Evolutionary conservation across 2,113 vertebrate genomes (phyloP), one percentile per base, ranked within the genome.

Genomic region (Spea bombifrons): DNA sequence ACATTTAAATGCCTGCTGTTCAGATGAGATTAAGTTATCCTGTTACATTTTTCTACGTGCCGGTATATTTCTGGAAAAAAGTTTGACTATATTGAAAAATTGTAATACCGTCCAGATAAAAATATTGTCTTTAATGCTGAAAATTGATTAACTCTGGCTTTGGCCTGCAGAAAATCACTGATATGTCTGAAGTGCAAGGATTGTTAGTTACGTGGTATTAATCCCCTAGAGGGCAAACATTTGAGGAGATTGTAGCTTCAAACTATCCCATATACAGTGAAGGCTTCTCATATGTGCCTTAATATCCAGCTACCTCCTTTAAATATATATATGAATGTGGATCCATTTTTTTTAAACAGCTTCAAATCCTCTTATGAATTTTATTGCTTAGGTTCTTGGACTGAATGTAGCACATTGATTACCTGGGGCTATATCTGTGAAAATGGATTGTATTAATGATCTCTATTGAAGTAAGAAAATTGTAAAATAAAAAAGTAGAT

Each of bases 171-270:
- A 80, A 80, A 80, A 80, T 80, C 64, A 59, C 71, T 68, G 71
- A 80, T 80, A 80, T 73, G 71, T 74, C 78, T 80, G 78, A 80
- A 74, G 78, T 61, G 13, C 53, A 61, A n/a, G 44, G 71, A 80
- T 50, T 68, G 63, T 71, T 63, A 79, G 63, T 79, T 79, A 74
- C 44, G 61, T 46, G 64, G 71, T 74, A 68, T 59, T 61, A 80
- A 74, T 67, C 46, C 46, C 76, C 78, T 65, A 74, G 64, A 80
- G 78, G 78, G 71, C 71, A 74, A 61, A 74, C 71, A 49, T 66
- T 68, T 30, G 16, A 48, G 53, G 16, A 9, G n/a, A 48, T 53
- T 53, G 49, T 71, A 71, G 49, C 49, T 53, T 71, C 49, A n/a
- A 67, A 61, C 65, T 66, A 74, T 80, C 66, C 64, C 50, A 67